Evolutionary conservation across 1,140 invertebrate genomes (phyloP).

Genomic region (Aleiodes sp.): DNA sequence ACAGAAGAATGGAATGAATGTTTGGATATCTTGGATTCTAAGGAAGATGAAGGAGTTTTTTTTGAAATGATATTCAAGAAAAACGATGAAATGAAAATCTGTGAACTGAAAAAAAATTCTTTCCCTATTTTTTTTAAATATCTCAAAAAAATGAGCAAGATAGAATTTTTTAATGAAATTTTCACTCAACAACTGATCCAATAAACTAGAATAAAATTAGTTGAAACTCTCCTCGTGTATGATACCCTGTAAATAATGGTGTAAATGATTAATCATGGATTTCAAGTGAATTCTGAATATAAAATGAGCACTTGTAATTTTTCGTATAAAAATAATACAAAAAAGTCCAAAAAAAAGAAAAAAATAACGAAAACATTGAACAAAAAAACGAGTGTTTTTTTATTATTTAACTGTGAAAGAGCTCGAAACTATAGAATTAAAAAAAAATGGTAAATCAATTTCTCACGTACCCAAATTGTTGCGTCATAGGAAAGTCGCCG

Average conservation of each 20-base stretch:
- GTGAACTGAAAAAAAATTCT: too few species aligned
- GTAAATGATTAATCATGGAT: conserved; percentile 50
- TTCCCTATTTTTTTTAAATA: too few species aligned
- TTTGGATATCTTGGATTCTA: too few species aligned
- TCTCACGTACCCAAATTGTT: neutral
- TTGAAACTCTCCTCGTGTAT: conserved; percentile 43
- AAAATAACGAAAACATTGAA: neutral
- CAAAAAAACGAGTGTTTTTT: neutral
- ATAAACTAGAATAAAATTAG: conserved; percentile 5
- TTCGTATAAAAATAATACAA: conserved; percentile 35
- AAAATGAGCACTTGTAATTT: conserved; percentile 53
- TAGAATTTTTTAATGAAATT: neutral
- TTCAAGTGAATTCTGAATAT: conserved; percentile 21
- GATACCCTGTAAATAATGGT: conserved; percentile 55
- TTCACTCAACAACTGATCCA: neutral
- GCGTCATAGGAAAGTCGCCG: neutral
- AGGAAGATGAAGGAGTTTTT: too few species aligned
- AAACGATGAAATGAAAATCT: too few species aligned
- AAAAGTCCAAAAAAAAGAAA: conserved; percentile 3
- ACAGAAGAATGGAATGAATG: too few species aligned
- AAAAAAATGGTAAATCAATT: neutral
- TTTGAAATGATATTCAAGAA: too few species aligned
- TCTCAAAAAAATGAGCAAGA: too few species aligned
- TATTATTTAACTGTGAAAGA: conserved; percentile 19
- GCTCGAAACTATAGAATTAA: neutral